A percentile compares a stretch with the other conserved stretches of the same genome.
phyloP scores from a whole-genome alignment of 2,888 invertebrate genomes.

The Vannuccia rotundouncinata region DNA sequence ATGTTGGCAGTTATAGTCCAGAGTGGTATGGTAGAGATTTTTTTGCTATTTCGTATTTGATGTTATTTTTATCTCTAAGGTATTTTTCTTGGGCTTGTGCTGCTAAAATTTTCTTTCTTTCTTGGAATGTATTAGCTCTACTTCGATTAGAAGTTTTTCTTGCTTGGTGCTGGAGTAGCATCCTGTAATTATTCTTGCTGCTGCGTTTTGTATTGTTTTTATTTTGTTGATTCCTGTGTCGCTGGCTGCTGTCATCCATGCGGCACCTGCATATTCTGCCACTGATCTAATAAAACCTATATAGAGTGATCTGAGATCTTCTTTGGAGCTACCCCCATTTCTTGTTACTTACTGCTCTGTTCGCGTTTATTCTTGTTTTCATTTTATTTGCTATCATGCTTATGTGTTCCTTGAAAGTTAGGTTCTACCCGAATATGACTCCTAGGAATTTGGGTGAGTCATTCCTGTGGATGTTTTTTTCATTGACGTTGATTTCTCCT shows the following conservation, averaged over 20 bases:
- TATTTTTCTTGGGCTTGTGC: neutral
- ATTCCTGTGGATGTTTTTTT: slow-evolving; percentile 17
- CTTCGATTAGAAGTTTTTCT: neutral
- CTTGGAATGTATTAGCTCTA: neutral
- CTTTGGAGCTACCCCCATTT: slow-evolving; percentile 7
- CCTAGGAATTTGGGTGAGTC: slow-evolving; percentile 15
- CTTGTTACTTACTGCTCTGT: slow-evolving; percentile 19
- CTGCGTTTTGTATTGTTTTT: neutral
- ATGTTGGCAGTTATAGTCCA: neutral
- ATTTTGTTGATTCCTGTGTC: neutral
- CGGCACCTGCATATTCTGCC: slow-evolving; percentile 17
- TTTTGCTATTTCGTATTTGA: neutral
- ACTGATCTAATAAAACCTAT: slow-evolving; percentile 21
- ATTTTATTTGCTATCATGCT: slow-evolving; percentile 9
- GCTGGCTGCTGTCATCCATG: neutral
- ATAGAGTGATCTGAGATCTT: slow-evolving; percentile 8
- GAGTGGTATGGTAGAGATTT: neutral
- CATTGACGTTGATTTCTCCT: slow-evolving; percentile 7
- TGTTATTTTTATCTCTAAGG: neutral
- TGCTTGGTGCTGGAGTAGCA: neutral
- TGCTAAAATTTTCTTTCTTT: neutral
- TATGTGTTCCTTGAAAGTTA: slow-evolving; percentile 15
- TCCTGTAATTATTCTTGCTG: slow-evolving; percentile 10
- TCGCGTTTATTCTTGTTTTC: neutral
- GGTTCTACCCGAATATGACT: neutral